Conservation (phyloP, 1,140 invertebrate species). For the Polypedilum vanderplanki region DNA sequence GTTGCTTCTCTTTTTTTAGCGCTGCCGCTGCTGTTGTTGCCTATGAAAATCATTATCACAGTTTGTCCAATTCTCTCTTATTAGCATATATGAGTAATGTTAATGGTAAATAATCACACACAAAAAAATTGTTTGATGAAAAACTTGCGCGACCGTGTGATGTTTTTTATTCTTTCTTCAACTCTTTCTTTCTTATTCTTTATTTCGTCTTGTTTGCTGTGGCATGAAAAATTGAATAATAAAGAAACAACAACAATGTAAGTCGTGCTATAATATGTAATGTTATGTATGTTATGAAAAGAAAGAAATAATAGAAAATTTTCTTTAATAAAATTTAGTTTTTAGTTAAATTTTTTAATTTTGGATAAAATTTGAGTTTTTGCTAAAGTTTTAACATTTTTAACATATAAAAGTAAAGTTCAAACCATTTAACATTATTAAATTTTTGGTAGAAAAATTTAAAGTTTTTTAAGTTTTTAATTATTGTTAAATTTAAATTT, state of each 20-base stretch:
- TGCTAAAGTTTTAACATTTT: too few relatives aligned
- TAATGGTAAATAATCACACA: conserved; percentile 10
- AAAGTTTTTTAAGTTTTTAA: too few relatives aligned
- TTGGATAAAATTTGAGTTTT: too few relatives aligned
- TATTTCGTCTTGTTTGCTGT: too few relatives aligned
- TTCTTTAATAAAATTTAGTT: too few relatives aligned
- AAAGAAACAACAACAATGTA: neutral
- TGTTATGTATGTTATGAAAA: neutral
- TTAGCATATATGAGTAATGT: conserved; percentile 19
- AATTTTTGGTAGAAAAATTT: too few relatives aligned
- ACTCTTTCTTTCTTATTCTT: too few relatives aligned
- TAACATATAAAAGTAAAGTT: too few relatives aligned
- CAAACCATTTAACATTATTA: too few relatives aligned
- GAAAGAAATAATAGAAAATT: too few relatives aligned
- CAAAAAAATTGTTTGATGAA: neutral
- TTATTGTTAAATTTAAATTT: too few relatives aligned
- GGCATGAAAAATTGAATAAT: neutral
- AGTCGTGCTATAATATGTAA: neutral
- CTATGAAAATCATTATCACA: conserved; percentile 13
- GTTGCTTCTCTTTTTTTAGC: neutral
- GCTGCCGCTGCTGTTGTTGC: neutral
- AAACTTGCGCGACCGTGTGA: neutral
- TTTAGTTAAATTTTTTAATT: too few relatives aligned
- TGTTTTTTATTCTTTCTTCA: neutral
- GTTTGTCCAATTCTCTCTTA: conserved; percentile 6